Evolutionary conservation across 2,113 vertebrate species (phyloP).

Genomic region (Rhinolophus sinicus): DNA sequence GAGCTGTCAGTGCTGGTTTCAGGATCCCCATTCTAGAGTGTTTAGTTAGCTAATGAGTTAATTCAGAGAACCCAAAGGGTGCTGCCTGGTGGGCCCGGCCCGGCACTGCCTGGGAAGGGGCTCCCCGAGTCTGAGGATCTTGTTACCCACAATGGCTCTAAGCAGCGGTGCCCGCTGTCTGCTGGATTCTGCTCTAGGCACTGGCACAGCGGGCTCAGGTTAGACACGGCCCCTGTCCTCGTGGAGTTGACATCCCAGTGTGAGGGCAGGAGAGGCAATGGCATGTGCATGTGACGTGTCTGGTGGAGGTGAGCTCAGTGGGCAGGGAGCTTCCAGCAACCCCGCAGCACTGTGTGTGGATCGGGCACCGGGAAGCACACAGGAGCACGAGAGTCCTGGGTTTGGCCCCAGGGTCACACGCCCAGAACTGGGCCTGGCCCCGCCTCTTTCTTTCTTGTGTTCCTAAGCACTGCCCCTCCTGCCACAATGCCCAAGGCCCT

Average conservation of each 20-base stretch:
- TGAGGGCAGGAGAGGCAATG: not conserved
- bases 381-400: not conserved
- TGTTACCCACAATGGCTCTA: fast-evolving
- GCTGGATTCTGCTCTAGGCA: fast-evolving
- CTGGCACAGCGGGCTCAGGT: fast-evolving
- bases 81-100: not conserved
- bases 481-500: not conserved
- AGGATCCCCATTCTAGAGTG: not conserved
- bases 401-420: not conserved
- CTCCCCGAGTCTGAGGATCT: fast-evolving
- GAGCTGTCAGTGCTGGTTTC: not conserved
- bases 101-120: no score
- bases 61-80: not conserved
- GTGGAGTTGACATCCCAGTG: fast-evolving
- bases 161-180: fast-evolving
- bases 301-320: fast-evolving
- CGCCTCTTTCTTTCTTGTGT: not conserved
- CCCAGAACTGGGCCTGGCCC: fast-evolving
- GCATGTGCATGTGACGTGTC: fast-evolving
- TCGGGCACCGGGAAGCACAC: fast-evolving
- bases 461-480: not conserved
- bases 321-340: not conserved
- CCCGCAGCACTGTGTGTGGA: fast-evolving
- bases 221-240: not conserved
- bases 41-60: not conserved